Percentiles rank a stretch among this genome's conserved stretches.
These are phyloP conservation scores for Pipistrellus pipistrellus DNA, from an alignment of 2,797 vertebrate genomes.

Conservation along the genomic window DNA sequence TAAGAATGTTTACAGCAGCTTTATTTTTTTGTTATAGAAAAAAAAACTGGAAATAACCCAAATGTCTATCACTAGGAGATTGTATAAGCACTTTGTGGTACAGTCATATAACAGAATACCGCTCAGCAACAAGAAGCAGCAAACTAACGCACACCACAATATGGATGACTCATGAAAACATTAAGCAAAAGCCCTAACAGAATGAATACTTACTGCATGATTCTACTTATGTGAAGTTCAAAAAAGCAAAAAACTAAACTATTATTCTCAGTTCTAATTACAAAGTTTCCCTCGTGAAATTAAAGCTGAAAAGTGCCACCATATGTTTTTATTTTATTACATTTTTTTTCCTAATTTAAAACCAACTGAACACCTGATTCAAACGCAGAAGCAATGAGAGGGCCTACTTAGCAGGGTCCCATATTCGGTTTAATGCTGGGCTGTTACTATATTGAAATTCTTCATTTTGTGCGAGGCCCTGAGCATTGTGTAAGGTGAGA, in stretches of 20 bases:
- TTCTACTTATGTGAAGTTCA: neutral
- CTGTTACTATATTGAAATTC: neutral
- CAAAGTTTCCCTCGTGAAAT: conserved; percentile 66
- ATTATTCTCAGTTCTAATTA: conserved; percentile 47
- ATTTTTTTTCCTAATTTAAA: conserved; percentile 41
- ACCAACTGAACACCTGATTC: neutral
- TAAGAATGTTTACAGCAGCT: neutral
- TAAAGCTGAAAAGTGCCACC: conserved; percentile 32
- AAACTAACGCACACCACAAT: neutral
- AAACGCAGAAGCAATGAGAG: neutral
- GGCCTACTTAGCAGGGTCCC: neutral
- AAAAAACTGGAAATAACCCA: neutral
- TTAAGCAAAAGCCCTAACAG: neutral
- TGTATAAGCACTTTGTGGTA: neutral
- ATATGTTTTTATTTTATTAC: neutral
- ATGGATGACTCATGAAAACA: neutral
- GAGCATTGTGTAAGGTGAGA: neutral
- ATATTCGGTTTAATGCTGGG: neutral
- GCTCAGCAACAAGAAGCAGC: conserved; percentile 8
- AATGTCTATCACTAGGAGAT: neutral
- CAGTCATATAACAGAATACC: neutral
- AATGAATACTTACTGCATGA: neutral
- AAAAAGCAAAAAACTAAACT: neutral
- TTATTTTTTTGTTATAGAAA: neutral
- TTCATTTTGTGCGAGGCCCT: neutral